Conservation (phyloP, 2,113 vertebrate species). For the Platysternon megacephalum region DNA sequence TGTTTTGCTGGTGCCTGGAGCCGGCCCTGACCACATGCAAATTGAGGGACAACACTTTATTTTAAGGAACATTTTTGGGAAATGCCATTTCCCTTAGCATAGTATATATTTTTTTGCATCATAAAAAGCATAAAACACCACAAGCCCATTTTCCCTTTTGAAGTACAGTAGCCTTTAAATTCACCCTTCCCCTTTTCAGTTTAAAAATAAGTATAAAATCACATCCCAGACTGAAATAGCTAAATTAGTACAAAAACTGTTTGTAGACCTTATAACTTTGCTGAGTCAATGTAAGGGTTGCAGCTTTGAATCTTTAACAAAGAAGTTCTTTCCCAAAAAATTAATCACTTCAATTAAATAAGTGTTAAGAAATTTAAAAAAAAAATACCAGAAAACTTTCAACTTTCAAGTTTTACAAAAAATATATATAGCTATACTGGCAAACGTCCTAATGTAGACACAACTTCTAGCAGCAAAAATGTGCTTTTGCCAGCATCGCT, state of each 20-base stretch:
- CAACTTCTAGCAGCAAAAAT: neutral
- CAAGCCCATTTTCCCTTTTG: too few relatives aligned
- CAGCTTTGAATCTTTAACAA: neutral
- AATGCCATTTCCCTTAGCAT: neutral
- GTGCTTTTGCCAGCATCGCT: neutral
- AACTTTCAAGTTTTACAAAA: too few relatives aligned
- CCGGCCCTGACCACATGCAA: too few relatives aligned
- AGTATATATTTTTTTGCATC: neutral
- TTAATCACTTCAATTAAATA: neutral
- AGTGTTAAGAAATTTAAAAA: neutral
- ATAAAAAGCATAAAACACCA: too few relatives aligned
- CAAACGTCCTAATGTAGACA: neutral
- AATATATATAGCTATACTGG: too few relatives aligned
- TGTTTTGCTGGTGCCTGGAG: too few relatives aligned
- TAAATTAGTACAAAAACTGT: neutral
- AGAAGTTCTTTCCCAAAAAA: neutral
- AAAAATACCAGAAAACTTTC: too few relatives aligned
- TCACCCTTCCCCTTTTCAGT: neutral
- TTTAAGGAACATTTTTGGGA: neutral
- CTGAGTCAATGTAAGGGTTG: neutral
- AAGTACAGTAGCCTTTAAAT: too few relatives aligned
- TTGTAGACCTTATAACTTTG: neutral
- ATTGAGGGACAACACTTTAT: neutral
- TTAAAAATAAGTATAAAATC: neutral
- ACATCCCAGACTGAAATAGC: neutral